phyloP scores from a whole-genome alignment of 2,888 invertebrate species.

The Xestia xanthographa region DNA sequence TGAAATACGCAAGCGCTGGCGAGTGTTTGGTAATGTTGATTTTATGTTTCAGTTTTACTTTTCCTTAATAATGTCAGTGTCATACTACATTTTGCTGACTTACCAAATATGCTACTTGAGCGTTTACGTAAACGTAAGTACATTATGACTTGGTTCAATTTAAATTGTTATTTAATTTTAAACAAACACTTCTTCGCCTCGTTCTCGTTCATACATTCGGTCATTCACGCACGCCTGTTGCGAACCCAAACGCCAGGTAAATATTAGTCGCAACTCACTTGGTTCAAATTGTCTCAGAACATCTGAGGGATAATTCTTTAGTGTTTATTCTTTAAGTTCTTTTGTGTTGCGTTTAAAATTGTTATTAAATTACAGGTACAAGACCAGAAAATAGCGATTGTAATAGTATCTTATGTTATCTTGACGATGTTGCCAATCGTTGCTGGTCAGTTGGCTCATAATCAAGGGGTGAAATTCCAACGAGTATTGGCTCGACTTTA shows the following conservation, averaged over 20 bases:
- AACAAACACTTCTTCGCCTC: not conserved
- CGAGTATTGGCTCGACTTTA: slow-evolving; percentile 19
- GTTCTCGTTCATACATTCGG: not conserved
- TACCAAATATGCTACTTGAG: slow-evolving; percentile 30
- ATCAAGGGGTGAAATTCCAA: slow-evolving; percentile 10
- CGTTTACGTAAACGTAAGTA: slow-evolving; percentile 19
- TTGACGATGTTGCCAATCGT: slow-evolving; percentile 14
- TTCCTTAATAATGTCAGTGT: not conserved
- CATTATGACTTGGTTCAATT: not conserved
- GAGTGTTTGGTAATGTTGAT: not conserved
- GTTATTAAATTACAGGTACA: not conserved
- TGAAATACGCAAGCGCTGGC: not conserved
- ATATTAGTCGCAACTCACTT: not conserved
- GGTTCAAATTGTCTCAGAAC: not conserved
- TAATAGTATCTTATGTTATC: not conserved
- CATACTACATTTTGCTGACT: slow-evolving; percentile 24
- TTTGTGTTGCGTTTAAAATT: not conserved
- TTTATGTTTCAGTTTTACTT: slow-evolving; percentile 28
- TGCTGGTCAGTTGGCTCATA: slow-evolving; percentile 19
- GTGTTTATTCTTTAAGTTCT: not conserved
- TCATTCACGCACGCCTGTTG: not conserved
- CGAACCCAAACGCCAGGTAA: not conserved
- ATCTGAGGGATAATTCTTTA: not conserved
- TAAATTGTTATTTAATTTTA: not conserved
- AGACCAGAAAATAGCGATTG: slow-evolving; percentile 2